Evolutionary conservation across 2,797 vertebrate species (phyloP).

Genomic region (Myiotriccus ornatus): DNA sequence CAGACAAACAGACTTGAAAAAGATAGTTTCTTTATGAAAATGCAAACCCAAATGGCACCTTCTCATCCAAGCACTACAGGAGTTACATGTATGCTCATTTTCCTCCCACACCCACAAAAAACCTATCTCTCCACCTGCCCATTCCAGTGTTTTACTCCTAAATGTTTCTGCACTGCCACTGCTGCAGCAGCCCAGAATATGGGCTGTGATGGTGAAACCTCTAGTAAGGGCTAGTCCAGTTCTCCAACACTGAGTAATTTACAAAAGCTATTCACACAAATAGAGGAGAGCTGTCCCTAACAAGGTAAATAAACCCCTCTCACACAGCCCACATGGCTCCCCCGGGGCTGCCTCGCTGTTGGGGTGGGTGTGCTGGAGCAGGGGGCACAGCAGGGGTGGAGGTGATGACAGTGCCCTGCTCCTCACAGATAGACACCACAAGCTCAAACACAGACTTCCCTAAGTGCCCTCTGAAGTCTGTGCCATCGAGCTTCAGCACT

Average conservation of each 20-base stretch:
- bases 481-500: neutral
- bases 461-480: neutral
- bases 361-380: neutral
- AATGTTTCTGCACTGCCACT: neutral
- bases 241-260: neutral
- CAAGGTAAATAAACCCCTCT: neutral
- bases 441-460: neutral
- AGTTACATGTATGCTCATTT: neutral
- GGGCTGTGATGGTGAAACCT: neutral
- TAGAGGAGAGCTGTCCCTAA: neutral
- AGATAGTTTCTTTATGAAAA: neutral
- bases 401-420: neutral
- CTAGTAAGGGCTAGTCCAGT: neutral
- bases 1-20: neutral
- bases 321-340: fast-evolving
- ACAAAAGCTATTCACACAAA: neutral
- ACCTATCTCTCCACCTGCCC: neutral
- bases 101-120: neutral
- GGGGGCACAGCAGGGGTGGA: neutral
- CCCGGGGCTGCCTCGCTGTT: fast-evolving
- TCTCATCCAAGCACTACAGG: neutral
- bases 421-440: fast-evolving
- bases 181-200: neutral
- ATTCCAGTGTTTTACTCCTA: neutral
- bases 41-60: neutral